phyloP scores from a whole-genome alignment of 2,113 vertebrate species.

The Kryptolebias marmoratus region DNA sequence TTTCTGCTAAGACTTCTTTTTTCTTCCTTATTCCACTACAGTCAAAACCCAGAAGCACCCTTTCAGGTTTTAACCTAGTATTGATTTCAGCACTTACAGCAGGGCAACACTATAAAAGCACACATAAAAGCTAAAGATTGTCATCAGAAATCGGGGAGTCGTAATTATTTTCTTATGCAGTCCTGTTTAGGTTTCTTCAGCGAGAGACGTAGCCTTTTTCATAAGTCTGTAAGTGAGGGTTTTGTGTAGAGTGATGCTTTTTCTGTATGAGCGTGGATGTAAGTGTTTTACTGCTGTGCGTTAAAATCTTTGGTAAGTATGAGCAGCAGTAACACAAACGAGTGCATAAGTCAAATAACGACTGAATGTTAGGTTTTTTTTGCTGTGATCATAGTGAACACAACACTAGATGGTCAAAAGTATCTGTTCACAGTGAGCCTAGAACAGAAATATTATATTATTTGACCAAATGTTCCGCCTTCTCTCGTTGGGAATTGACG shows the following conservation, averaged over 20 bases:
- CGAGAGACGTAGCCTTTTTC: conserved; percentile 67
- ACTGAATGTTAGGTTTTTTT: not conserved
- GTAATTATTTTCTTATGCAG: conserved; percentile 65
- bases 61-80: conserved; percentile 48
- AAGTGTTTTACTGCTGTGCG: conserved; percentile 20
- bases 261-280: conserved; percentile 28
- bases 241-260: conserved; percentile 39
- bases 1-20: not conserved
- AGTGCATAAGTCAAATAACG: not conserved
- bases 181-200: conserved; percentile 75
- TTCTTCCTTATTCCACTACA: conserved; percentile 6
- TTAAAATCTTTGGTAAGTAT: conserved; percentile 32
- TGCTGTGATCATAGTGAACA: not conserved
- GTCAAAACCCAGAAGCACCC: conserved; percentile 16
- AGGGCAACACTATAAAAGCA: not conserved
- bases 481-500: too few relatives aligned
- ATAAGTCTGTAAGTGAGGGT: conserved; percentile 65
- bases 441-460: too few relatives aligned
- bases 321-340: not conserved
- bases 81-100: conserved; percentile 35
- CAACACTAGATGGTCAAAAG: conserved; percentile 9
- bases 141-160: conserved; percentile 20
- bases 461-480: too few relatives aligned
- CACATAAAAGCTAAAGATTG: conserved; percentile 8
- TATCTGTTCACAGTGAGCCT: not conserved